A percentile compares a stretch with the other conserved stretches of the same genome.
These are phyloP conservation scores for Pomatorhinus ruficollis DNA, from an alignment of 2,113 vertebrate genomes.

Conservation along the genomic window DNA sequence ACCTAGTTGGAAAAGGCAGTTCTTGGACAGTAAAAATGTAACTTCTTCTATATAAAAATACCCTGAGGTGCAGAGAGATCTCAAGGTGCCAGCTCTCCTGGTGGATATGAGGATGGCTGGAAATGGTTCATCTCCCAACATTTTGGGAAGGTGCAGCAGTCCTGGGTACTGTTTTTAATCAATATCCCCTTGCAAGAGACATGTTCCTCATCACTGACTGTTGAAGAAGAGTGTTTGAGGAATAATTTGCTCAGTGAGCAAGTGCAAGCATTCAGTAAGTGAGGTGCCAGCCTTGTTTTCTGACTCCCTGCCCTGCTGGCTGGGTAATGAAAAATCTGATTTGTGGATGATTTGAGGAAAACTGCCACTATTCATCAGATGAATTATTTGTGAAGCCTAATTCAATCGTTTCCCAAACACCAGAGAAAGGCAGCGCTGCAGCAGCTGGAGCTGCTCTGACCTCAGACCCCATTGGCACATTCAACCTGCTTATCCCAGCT, in stretches of 20 bases:
- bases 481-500: neutral
- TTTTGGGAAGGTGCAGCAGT: rapidly evolving
- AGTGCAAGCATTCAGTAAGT: neutral
- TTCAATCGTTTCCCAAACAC: constrained; percentile 10
- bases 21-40: neutral
- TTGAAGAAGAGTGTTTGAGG: neutral
- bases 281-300: constrained; percentile 5
- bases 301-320: neutral
- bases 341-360: constrained; percentile 51
- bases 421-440: neutral
- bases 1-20: neutral
- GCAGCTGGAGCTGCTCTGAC: neutral
- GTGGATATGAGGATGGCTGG: neutral
- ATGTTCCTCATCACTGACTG: neutral
- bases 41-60: neutral
- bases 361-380: constrained; percentile 51
- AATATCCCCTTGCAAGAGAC: neutral
- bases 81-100: neutral
- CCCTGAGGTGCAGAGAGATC: neutral
- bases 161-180: neutral
- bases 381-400: constrained; percentile 26
- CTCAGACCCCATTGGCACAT: neutral
- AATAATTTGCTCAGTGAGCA: neutral
- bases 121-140: neutral
- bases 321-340: constrained; percentile 51